A percentile compares a stretch with the other conserved stretches of the same genome.
Conservation (phyloP, 1,140 invertebrate genomes). For the Hirudo medicinalis region DNA sequence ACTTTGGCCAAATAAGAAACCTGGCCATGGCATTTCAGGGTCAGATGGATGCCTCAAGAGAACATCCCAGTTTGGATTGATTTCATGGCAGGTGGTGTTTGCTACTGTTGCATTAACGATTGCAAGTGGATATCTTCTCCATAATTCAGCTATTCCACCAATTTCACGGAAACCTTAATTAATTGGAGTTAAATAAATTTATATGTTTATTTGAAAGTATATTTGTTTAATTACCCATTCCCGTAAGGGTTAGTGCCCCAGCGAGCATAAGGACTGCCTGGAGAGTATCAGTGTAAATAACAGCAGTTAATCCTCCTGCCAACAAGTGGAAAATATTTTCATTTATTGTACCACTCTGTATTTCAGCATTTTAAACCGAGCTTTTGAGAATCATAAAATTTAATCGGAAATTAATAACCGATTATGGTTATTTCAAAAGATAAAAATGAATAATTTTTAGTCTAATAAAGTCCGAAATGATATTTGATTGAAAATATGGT, state of each 20-base stretch:
- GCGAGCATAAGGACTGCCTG: slow-evolving; percentile 49
- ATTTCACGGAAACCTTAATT: slow-evolving; percentile 16
- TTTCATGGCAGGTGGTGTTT: slow-evolving; percentile 24
- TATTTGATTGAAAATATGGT: not conserved
- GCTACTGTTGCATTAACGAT: slow-evolving; percentile 8
- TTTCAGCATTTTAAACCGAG: too few relatives aligned
- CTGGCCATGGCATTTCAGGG: slow-evolving; percentile 44
- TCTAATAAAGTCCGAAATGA: too few relatives aligned
- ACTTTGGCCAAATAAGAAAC: slow-evolving; percentile 44
- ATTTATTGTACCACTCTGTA: too few relatives aligned
- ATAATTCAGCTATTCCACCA: slow-evolving; percentile 16
- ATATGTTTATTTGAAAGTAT: not conserved
- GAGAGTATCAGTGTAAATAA: slow-evolving; percentile 50
- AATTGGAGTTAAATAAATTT: too few relatives aligned
- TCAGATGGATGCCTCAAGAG: slow-evolving; percentile 37
- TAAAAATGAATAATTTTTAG: too few relatives aligned
- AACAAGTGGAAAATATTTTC: slow-evolving; percentile 12
- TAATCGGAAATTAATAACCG: too few relatives aligned
- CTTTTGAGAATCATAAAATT: too few relatives aligned
- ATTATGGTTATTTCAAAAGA: too few relatives aligned
- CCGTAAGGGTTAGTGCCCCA: slow-evolving; percentile 46
- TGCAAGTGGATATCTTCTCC: slow-evolving; percentile 11
- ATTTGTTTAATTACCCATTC: slow-evolving; percentile 37
- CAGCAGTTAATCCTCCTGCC: slow-evolving; percentile 45
- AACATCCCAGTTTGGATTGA: slow-evolving; percentile 27